Evolutionary conservation across 2,797 vertebrate genomes (phyloP).

Genomic region (Catamblyrhynchus diadema): DNA sequence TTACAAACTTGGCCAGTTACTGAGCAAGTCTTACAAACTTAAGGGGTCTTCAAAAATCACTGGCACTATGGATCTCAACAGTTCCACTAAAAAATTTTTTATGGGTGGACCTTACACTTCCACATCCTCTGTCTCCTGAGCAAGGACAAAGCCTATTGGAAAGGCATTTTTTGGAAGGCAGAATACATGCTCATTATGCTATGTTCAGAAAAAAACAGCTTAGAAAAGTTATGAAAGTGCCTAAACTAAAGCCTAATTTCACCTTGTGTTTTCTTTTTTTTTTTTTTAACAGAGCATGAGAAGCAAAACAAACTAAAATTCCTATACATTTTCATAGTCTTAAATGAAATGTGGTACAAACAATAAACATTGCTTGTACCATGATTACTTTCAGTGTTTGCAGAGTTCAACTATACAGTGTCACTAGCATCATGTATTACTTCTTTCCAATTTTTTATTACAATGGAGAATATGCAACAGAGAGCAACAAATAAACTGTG

Average conservation of each 20-base stretch:
- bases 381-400: neutral
- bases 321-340: conserved; percentile 13
- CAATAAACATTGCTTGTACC: neutral
- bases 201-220: neutral
- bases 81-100: neutral
- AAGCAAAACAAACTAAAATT: neutral
- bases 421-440: conserved; percentile 1
- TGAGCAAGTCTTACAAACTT: neutral
- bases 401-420: neutral
- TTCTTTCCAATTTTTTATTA: conserved; percentile 15
- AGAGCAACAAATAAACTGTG: neutral
- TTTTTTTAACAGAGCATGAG: neutral
- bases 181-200: neutral
- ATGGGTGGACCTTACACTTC: neutral
- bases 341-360: neutral
- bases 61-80: neutral
- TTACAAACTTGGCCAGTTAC: neutral
- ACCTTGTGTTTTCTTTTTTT: neutral
- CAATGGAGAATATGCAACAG: neutral
- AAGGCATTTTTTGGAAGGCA: neutral
- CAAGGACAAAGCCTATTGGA: neutral
- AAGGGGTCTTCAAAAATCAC: neutral
- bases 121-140: neutral
- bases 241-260: neutral
- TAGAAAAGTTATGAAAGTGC: neutral